Base-by-base conservation (phyloP, 2,888 invertebrate genomes). In the Ormia ochracea region DNA sequence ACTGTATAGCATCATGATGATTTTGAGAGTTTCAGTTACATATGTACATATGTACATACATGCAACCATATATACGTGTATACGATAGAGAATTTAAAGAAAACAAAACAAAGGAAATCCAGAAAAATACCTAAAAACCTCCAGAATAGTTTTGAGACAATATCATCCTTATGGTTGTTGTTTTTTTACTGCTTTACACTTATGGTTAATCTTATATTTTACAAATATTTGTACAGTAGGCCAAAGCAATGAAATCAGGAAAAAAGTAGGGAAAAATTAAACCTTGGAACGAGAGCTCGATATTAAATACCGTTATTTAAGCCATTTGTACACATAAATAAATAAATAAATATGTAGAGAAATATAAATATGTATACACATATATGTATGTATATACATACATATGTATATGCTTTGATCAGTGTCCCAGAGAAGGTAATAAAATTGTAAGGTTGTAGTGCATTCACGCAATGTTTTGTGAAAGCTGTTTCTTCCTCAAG, bases 101-200 rank as follows among this genome's bases (percentile, higher is more conserved):
- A 36, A 23, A 45, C 23, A 26, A 58, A 48, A 41, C 33, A 31
- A 21, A 9, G 19, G 6, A 45, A 17, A 23, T 7, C 45, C 54
- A 3, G 10, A 63, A 10, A 75, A 61, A 66, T 59, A 68, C 36
- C 58, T 36, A 17, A 69, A 77, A 77, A 77, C 69, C 76, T 72
- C 66, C 72, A 80, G 72, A 76, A 76, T 73, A 80, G 72, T 80
- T 80, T 80, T 58, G 19, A 76, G 80, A 76, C 76, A 73, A 69
- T 76, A 73, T 80, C 61, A 61, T 68, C 72, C 48, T 14, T 78
- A 63, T 50, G 63, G 14, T 41, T 59, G 70, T 75, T 68, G 52
- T 70, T 68, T 68, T 63, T 66, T 78, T 68, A 66, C 58, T 70
- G 75, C 65, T 58, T 72, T 68, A 72, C 76, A 76, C 72, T 68